Base-by-base conservation (phyloP, 2,113 vertebrate species). In the Hypocryptadius cinnamomeus region DNA sequence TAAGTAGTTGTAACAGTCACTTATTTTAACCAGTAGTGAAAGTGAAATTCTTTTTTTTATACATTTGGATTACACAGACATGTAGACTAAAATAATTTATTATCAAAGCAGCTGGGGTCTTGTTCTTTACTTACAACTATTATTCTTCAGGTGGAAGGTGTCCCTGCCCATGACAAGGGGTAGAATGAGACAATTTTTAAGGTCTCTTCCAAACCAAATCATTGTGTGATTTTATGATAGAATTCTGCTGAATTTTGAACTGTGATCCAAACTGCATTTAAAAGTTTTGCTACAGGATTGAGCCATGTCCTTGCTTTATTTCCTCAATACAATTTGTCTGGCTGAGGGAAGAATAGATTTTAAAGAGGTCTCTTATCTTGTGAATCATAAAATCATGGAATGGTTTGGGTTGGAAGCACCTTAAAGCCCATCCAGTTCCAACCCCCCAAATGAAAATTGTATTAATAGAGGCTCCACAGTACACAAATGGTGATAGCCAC, bases 401-500 rank as follows among this genome's bases (percentile, higher is more conserved):
- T 37, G 48, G 71, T 70, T 56, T 83, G 64, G 71, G 48, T 44
- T 77, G 87, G 71, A 77, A 77, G 79, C 42, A 56, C 42, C 87
- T 89, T 89, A 83, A 83, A 83, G 48, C 64, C 27, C 48, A 70
- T 77, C 48, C 57, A 54, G 25, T 77, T 70, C 35, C 71, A 89
- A 28, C 35, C 56, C 42, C 42, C 12, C 35, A 56, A 50, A 83
- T 83, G 71, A 77, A 70, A 78, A 48, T 5, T 47, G 40, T 44
- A 47, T 85, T 93, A 56, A 22, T 60, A 59, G 48, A 92, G 25
- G 91, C 87, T 94, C 95, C 65, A 69, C n/a, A 24, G 61, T 35
- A 79, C n/a, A 61, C 76, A 89, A 95, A 96, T 54, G 37, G 13
- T 28, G 70, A 94, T 85, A 74, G 90, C 89, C 83, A 86, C 77